Evolutionary conservation across 64 coral and sea anemone species (phyloP).

Genomic region (Actinia equina): DNA sequence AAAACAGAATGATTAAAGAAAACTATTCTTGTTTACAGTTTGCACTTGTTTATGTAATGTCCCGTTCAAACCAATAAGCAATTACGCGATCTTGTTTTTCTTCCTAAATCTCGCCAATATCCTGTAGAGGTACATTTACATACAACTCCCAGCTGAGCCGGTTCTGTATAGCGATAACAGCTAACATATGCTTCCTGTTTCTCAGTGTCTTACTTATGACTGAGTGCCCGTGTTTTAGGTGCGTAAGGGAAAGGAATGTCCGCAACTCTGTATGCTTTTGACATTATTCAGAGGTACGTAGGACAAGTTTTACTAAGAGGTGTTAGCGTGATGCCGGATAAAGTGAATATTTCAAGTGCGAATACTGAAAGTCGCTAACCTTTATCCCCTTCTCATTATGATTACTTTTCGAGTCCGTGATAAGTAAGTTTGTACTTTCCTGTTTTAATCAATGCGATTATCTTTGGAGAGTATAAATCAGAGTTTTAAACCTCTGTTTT

Average conservation of each 20-base stretch:
- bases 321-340: background rate
- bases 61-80: constrained; percentile 1
- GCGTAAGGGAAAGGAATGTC: background rate
- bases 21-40: background rate
- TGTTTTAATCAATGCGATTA: background rate
- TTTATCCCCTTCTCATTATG: background rate
- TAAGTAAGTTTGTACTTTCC: background rate
- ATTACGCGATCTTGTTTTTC: background rate
- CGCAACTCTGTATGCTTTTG: background rate
- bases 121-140: constrained; percentile 5
- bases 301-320: background rate
- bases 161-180: background rate
- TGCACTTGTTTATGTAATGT: constrained; percentile 9
- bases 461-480: background rate
- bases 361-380: background rate
- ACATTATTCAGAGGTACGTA: background rate
- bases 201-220: background rate
- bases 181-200: background rate
- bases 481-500: background rate
- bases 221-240: background rate
- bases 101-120: constrained; percentile 2
- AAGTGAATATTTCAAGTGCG: background rate
- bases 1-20: background rate
- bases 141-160: constrained; percentile 7
- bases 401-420: background rate